Percentiles rank a stretch among this genome's conserved stretches.
These are phyloP conservation scores for Phrixothrix hirtus DNA, from an alignment of 2,888 invertebrate species.

Conservation along the genomic window DNA sequence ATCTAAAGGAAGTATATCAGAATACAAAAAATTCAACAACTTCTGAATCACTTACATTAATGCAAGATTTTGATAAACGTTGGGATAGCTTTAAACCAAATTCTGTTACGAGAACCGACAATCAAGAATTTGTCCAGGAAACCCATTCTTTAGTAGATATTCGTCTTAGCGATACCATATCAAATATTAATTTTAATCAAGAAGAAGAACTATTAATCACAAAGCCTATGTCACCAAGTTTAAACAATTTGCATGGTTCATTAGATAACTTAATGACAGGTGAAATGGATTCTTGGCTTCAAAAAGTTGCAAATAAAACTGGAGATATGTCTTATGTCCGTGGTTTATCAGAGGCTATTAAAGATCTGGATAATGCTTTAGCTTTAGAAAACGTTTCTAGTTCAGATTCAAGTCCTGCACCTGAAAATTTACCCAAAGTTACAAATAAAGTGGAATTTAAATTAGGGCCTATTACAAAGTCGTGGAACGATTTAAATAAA, in stretches of 20 bases:
- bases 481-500: conserved; percentile 10
- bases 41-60: conserved; percentile 35
- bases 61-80: conserved; percentile 70
- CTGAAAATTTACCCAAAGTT: conserved; percentile 49
- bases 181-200: conserved; percentile 27
- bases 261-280: conserved; percentile 56
- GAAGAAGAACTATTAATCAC: conserved; percentile 50
- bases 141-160: conserved; percentile 21
- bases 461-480: conserved; percentile 45
- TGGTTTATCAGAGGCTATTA: conserved; percentile 66
- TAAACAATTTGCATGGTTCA: conserved; percentile 72
- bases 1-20: conserved; percentile 52
- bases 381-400: conserved; percentile 65
- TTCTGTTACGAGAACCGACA: conserved; percentile 62
- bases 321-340: conserved; percentile 65
- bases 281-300: conserved; percentile 63
- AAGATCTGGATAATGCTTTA: conserved; percentile 66
- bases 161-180: conserved; percentile 32
- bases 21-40: conserved; percentile 40
- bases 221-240: conserved; percentile 57
- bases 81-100: conserved; percentile 76
- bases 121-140: conserved; percentile 50
- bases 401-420: conserved; percentile 60
- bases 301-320: conserved; percentile 63
- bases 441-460: conserved; percentile 49